A percentile compares a stretch with the other conserved stretches of the same genome.
These are phyloP conservation scores for Nezara viridula DNA, from an alignment of 2,888 invertebrate genomes.

Conservation along the genomic window DNA sequence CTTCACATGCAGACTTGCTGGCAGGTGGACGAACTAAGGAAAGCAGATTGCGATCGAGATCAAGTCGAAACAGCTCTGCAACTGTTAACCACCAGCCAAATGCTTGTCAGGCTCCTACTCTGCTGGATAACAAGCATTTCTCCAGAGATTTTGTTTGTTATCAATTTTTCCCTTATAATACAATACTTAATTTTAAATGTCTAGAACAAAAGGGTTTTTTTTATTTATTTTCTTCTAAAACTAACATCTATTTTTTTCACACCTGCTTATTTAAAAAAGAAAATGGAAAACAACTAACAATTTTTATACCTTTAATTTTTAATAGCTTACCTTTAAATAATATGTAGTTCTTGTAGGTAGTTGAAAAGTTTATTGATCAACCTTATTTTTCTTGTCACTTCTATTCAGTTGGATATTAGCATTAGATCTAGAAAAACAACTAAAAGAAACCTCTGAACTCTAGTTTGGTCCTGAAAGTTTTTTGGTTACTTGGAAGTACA, in stretches of 20 bases:
- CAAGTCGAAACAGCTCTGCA: conserved; percentile 77
- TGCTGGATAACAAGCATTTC: conserved; percentile 74
- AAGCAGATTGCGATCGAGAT: conserved; percentile 83
- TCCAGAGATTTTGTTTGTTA: conserved; percentile 80
- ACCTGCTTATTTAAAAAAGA: neutral
- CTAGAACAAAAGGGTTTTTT: conserved; percentile 23
- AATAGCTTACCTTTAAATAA: too few relatives aligned
- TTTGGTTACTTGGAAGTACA: too few relatives aligned
- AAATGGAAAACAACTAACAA: too few relatives aligned
- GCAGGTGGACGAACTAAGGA: conserved; percentile 82
- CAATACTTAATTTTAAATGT: neutral
- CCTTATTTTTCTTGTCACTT: neutral
- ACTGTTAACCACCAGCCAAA: conserved; percentile 71
- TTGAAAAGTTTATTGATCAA: too few relatives aligned
- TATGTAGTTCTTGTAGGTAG: too few relatives aligned
- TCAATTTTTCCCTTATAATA: conserved; percentile 47
- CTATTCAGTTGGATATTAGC: neutral
- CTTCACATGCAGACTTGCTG: conserved; percentile 92
- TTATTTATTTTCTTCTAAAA: neutral
- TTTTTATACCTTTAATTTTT: too few relatives aligned
- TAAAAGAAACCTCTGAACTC: too few relatives aligned
- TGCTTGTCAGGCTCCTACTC: conserved; percentile 30
- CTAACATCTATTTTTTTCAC: neutral
- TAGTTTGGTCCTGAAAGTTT: too few relatives aligned
- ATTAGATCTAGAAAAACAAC: too few relatives aligned